Evolutionary conservation across 2,888 invertebrate species (phyloP), one percentile per base, ranked within the genome.

Genomic region (Adelphocoris suturalis): DNA sequence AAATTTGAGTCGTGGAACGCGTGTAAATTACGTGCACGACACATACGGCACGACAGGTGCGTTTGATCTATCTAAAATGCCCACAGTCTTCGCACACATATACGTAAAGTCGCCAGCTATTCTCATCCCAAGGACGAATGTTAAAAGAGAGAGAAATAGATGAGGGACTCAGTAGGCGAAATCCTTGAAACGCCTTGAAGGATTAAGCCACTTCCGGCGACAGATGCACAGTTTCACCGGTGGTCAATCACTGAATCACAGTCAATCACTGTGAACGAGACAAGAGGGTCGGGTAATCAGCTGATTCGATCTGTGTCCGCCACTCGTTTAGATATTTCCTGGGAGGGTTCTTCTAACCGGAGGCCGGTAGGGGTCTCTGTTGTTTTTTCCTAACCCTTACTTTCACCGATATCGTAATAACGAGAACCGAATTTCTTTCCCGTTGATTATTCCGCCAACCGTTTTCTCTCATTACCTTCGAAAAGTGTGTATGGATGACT

Each of bases 341-440:
- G 27, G 23, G 68, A 68, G 27, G 68, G 19, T 68, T 68, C 13
- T 68, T 23, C 19, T 68, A 68, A 23, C 57, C 19, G n/a, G n/a
- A 57, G n/a, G n/a, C n/a, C 76, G 46, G 46, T 19, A 46, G 7
- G 19, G 80, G 80, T 47, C 80, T 80, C n/a, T 46, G 80, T 80
- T 80, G 16, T 80, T 68, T 68, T 80, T 80, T 80, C 46, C 80
- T 68, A 68, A 80, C 47, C 46, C 37, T 16, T 48, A 46, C 80
- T 80, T 80, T 80, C 80, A 47, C 80, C 80, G 80, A 80, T 80
- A 80, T 80, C 80, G 80, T 80, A 80, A 80, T 80, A 80, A 80
- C 80, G 78, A 80, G 80, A 48, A 80, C 80, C 80, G 80, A 80
- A 80, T 80, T 68, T 68, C 68, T 68, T 68, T 27, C 68, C 68